Percentiles rank a stretch among this genome's conserved stretches.
phyloP scores from a whole-genome alignment of 1,140 invertebrate genomes.

The Drosophila nannoptera region DNA sequence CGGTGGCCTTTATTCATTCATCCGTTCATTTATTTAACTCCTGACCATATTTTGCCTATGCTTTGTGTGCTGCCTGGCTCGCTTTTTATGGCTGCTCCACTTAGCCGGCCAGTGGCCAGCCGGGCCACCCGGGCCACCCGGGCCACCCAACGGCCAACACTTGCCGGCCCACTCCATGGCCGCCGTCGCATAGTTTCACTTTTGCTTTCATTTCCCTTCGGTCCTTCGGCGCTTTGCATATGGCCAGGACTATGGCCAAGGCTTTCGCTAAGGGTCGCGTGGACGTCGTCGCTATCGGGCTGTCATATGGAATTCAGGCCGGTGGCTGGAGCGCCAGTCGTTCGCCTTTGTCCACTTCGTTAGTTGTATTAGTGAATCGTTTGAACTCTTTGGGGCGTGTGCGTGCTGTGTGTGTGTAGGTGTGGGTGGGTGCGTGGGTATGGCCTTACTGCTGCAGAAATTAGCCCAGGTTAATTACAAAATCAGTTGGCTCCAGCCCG shows the following conservation, averaged over 20 bases:
- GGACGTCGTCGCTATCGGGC: constrained; percentile 22
- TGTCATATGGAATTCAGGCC: constrained; percentile 14
- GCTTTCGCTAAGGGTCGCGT: constrained; percentile 13
- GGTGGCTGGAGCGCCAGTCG: background rate
- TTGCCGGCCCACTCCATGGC: background rate
- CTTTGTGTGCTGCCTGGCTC: constrained; percentile 11
- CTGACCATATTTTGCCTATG: constrained; percentile 52
- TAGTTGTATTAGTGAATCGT: constrained; percentile 65
- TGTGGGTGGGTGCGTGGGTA: background rate
- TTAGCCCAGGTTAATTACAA: background rate
- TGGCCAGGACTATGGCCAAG: constrained; percentile 29
- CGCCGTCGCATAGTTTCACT: constrained; percentile 66
- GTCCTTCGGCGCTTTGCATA: constrained; percentile 40
- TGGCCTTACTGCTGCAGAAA: background rate
- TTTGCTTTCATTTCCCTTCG: constrained; percentile 61
- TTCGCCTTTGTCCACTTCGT: constrained; percentile 66
- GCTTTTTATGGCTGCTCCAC: constrained; percentile 43
- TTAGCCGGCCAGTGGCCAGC: constrained; percentile 18
- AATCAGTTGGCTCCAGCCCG: no score
- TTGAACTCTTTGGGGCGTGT: constrained; percentile 10
- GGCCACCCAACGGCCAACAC: no score
- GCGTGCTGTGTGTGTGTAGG: background rate
- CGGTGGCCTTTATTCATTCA: constrained; percentile 76
- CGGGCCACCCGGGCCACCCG: background rate
- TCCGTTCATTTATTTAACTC: constrained; percentile 76